Conservation (phyloP, 92 coral and sea anemone species). For the Phenganax marumi region DNA sequence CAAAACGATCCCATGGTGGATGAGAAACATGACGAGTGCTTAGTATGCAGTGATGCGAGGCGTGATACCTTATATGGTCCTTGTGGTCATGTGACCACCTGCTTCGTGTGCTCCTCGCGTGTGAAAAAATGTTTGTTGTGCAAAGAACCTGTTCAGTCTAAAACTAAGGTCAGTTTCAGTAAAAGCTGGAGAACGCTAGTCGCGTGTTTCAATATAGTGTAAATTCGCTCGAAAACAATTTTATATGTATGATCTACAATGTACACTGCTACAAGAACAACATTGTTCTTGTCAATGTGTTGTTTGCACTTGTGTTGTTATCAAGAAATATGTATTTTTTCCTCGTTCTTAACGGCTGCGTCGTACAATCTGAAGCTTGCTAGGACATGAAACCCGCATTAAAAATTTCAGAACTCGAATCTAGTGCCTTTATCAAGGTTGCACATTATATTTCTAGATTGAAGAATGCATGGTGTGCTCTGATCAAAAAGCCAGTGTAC, state of each 20-base stretch:
- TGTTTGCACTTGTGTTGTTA: too few species aligned
- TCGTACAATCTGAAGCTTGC: too few species aligned
- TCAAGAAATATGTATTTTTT: too few species aligned
- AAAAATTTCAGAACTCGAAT: not conserved
- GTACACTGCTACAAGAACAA: too few species aligned
- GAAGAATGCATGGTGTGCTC: conserved; percentile 98
- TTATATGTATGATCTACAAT: too few species aligned
- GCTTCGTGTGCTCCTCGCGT: conserved; percentile 92
- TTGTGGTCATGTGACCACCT: conserved; percentile 94
- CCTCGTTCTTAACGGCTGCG: too few species aligned
- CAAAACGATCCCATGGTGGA: conserved; percentile 47
- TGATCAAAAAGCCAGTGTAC: conserved; percentile 72
- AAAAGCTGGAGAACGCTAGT: not conserved
- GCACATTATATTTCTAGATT: conserved; percentile 54
- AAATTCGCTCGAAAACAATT: not conserved
- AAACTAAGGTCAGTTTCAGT: conserved; percentile 74
- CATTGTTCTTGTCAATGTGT: too few species aligned
- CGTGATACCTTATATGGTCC: conserved; percentile 98
- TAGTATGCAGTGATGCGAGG: conserved; percentile 95
- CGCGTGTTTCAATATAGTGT: not conserved
- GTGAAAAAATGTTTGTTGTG: conserved; percentile 96
- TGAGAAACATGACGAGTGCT: conserved; percentile 83
- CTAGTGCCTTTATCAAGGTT: not conserved
- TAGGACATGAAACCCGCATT: too few species aligned
- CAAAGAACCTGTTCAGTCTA: conserved; percentile 90